Conservation (phyloP, 2,888 invertebrate genomes). For the Strigamia crassipes region DNA sequence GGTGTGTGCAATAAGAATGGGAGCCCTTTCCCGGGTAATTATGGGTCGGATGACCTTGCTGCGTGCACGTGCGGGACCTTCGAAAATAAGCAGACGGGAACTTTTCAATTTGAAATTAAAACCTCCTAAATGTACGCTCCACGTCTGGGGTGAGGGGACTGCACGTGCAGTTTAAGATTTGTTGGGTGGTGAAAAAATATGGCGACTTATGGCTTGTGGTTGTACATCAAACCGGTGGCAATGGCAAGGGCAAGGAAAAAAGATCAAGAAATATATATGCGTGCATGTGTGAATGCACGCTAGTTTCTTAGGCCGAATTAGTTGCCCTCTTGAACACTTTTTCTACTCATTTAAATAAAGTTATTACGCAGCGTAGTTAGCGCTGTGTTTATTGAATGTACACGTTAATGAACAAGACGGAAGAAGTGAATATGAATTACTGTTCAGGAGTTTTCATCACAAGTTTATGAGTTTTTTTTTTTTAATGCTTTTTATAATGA, state of each 20-base stretch:
- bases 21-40: constrained; percentile 16
- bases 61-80: not conserved
- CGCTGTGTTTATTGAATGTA: no score
- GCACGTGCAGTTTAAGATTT: constrained; percentile 19
- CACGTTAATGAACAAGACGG: no score
- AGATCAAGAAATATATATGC: not conserved
- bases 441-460: no score
- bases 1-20: constrained; percentile 16
- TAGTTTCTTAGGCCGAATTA: no score
- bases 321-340: no score
- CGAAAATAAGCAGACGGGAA: not conserved
- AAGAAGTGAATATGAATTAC: no score
- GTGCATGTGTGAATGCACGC: no score
- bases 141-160: not conserved
- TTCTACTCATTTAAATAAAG: no score
- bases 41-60: constrained; percentile 1
- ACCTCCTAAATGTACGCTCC: not conserved
- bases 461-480: no score
- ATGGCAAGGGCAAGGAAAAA: not conserved
- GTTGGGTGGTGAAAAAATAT: not conserved
- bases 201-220: not conserved
- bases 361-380: no score
- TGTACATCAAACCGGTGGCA: not conserved
- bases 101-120: constrained; percentile 5
- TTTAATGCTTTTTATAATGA: no score